These are phyloP conservation scores for Cyprinodon diabolis DNA, from an alignment of 2,797 vertebrate genomes.

Conservation along the genomic window DNA sequence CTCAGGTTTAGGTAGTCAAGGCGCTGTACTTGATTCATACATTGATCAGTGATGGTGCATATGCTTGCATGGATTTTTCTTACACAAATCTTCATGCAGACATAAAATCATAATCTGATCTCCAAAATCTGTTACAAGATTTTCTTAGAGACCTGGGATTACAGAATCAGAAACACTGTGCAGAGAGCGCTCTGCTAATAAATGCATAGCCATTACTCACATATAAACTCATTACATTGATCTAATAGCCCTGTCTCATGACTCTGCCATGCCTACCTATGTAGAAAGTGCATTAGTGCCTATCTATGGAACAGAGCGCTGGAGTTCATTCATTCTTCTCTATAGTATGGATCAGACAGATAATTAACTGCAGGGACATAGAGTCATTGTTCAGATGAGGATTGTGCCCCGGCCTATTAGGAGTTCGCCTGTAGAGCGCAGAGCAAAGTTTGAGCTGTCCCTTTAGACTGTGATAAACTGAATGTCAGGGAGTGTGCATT, in stretches of 20 bases:
- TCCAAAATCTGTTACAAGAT: slow-evolving; percentile 46
- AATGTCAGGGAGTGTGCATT: background rate
- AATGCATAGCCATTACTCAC: slow-evolving; percentile 77
- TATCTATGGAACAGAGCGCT: slow-evolving; percentile 58
- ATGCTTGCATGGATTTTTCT: slow-evolving; percentile 8
- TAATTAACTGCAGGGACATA: slow-evolving; percentile 80
- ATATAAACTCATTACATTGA: slow-evolving; percentile 78
- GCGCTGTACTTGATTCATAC: slow-evolving; percentile 22
- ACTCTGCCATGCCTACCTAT: slow-evolving; percentile 68
- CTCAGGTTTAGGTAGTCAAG: background rate
- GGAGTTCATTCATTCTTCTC: slow-evolving; percentile 70
- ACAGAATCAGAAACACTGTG: slow-evolving; percentile 48
- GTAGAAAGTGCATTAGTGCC: slow-evolving; percentile 68
- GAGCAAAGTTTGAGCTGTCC: slow-evolving; percentile 27
- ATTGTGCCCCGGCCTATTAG: slow-evolving; percentile 70
- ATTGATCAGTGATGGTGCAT: slow-evolving; percentile 2
- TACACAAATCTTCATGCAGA: slow-evolving; percentile 17
- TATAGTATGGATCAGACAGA: slow-evolving; percentile 79
- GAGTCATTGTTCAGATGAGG: slow-evolving; percentile 78
- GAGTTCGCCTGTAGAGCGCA: slow-evolving; percentile 38
- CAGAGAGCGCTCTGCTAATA: slow-evolving; percentile 40
- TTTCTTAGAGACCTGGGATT: slow-evolving; percentile 25
- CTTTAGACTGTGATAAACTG: background rate
- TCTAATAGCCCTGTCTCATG: slow-evolving; percentile 74
- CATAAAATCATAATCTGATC: slow-evolving; percentile 28